Percentiles rank a stretch among this genome's conserved stretches.
Conservation (phyloP, 2,113 vertebrate species). For the Chascanopsetta lugubris region DNA sequence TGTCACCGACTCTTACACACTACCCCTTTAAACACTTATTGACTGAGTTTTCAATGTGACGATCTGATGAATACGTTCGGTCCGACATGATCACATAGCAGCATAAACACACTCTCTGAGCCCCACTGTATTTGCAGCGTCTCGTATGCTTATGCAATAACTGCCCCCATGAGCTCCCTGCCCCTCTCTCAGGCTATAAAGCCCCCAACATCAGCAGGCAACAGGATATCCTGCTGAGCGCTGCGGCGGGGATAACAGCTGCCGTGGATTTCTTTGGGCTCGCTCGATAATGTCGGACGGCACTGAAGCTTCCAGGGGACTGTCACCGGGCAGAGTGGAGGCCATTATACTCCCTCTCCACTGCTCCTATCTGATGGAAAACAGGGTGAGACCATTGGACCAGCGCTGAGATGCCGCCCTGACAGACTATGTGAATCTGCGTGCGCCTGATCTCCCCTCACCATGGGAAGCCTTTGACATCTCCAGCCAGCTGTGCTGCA, state of each 20-base stretch:
- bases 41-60: no score
- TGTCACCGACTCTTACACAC: no score
- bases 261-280: slow-evolving; percentile 43
- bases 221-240: slow-evolving; percentile 67
- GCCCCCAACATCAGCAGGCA: slow-evolving; percentile 38
- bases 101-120: slow-evolving; percentile 22
- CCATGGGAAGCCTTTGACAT: slow-evolving; percentile 64
- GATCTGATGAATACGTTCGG: not conserved
- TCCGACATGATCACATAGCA: not conserved
- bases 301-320: slow-evolving; percentile 56
- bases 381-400: slow-evolving; percentile 54
- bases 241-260: slow-evolving; percentile 50
- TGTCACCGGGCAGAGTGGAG: slow-evolving; percentile 50
- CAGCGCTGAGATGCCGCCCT: slow-evolving; percentile 34
- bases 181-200: slow-evolving; percentile 39
- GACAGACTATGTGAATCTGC: slow-evolving; percentile 46
- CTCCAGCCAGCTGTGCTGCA: slow-evolving; percentile 54
- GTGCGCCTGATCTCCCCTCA: slow-evolving; percentile 30
- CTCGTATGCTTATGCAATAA: slow-evolving; percentile 26
- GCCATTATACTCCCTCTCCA: slow-evolving; percentile 56
- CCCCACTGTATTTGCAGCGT: slow-evolving; percentile 10
- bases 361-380: slow-evolving; percentile 48
- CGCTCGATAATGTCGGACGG: slow-evolving; percentile 53
- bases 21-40: no score
- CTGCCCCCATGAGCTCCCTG: slow-evolving; percentile 41